Evolutionary conservation across 2,797 vertebrate species (phyloP), one percentile per base, ranked within the genome.

Genomic region (Glossophaga mutica): DNA sequence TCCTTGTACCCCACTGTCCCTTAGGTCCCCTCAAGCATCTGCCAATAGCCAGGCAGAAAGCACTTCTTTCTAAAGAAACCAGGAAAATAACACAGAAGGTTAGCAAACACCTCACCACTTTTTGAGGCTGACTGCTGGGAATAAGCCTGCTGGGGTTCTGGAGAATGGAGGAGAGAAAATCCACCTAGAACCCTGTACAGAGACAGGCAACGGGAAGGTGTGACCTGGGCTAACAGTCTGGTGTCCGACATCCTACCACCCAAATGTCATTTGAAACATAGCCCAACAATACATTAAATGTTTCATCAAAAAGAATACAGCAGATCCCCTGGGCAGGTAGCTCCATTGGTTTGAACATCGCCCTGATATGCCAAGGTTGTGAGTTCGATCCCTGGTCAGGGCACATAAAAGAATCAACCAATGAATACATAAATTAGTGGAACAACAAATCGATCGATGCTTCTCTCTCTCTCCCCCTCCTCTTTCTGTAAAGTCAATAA

Each of bases 41-140:
- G 32, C 71, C 29, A 50, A n/a, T 46, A 87, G 39, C n/a, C 26
- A 50, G 59, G 77, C n/a, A 79, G 88, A 78, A 70, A 55, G 70
- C 5, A 52, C n/a, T 82, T 71, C 59, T 8, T 90, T 65, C 76
- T 57, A 67, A 91, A 89, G 48, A 78, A 62, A 68, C 8, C 3
- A n/a, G 42, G 83, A 87, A 57, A 78, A 48, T 22, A 24, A 15
- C 65, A 59, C 1, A 55, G 87, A 46, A 9, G 6, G 5, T 73
- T 46, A 48, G 50, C 21, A 77, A 71, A 52, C 68, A 24, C 59
- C 21, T 62, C 0, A 2, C 9, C 16, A 44, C 34, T 26, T 42
- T 91, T 44, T 21, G 26, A 77, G 78, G 59, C 1, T 84, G 89
- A 59, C 46, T 9, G 1, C 18, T 59, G 62, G 39, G 11, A 44